These are phyloP conservation scores for Aptenodytes patagonicus DNA, from an alignment of 2,113 vertebrate species.

Conservation along the genomic window DNA sequence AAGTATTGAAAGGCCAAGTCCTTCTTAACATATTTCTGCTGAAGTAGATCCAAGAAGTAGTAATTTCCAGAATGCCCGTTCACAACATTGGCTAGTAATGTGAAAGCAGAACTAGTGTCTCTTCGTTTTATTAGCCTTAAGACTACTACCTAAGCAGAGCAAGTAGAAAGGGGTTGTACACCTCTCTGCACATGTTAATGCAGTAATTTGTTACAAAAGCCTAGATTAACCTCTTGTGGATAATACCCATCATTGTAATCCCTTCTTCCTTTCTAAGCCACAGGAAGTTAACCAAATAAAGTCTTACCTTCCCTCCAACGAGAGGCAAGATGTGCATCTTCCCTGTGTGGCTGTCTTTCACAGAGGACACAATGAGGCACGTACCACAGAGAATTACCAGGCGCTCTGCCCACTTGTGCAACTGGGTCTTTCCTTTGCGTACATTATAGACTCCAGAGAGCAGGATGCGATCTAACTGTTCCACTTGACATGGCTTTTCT, in stretches of 20 bases:
- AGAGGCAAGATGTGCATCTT: conserved; percentile 97
- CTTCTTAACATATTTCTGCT: too few relatives aligned
- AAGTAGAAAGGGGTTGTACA: neutral
- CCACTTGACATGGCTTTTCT: conserved; percentile 78
- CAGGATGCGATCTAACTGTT: conserved; percentile 85
- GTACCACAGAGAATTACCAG: conserved; percentile 94
- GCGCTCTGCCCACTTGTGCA: conserved; percentile 97
- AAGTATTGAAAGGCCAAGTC: too few relatives aligned
- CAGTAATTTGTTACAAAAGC: neutral
- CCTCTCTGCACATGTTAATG: neutral
- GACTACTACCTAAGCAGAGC: neutral
- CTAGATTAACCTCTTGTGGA: neutral
- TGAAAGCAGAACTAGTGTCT: neutral
- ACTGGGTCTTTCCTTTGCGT: conserved; percentile 93
- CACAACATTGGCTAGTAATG: neutral
- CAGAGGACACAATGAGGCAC: conserved; percentile 92
- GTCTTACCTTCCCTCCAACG: conserved; percentile 92
- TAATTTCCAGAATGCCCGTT: neutral
- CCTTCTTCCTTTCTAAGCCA: neutral
- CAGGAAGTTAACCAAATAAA: neutral
- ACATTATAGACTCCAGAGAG: conserved; percentile 91
- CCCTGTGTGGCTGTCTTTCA: conserved; percentile 92
- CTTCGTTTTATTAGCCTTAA: neutral
- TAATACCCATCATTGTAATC: neutral
- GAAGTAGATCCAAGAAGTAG: neutral